Conservation (phyloP, 1,140 invertebrate species). For the Scaptodrosophila lebanonensis region DNA sequence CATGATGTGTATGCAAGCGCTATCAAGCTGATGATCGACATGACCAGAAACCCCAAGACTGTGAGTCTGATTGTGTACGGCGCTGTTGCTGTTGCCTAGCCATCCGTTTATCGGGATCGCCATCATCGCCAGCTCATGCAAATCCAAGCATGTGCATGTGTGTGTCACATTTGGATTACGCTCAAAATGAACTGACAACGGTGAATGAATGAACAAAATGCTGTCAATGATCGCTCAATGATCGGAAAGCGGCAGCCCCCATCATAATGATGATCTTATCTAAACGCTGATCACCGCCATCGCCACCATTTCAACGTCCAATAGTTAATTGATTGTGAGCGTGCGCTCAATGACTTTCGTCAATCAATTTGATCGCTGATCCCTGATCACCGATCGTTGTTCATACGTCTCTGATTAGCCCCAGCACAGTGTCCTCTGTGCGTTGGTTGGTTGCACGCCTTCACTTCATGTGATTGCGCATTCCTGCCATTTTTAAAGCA, state of each 20-base stretch:
- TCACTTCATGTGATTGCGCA: slow-evolving; percentile 45
- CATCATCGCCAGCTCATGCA: slow-evolving; percentile 10
- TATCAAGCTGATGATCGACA: slow-evolving; percentile 27
- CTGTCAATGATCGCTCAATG: slow-evolving; percentile 54
- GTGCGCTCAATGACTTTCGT: slow-evolving; percentile 61
- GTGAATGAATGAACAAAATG: slow-evolving; percentile 16
- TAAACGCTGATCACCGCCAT: slow-evolving; percentile 3
- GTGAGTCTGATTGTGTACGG: neutral
- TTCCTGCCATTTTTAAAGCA: slow-evolving; percentile 44
- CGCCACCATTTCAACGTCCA: slow-evolving; percentile 36
- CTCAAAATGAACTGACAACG: too few relatives aligned
- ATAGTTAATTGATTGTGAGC: slow-evolving; percentile 67
- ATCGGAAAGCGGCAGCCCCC: neutral
- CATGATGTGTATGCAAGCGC: slow-evolving; percentile 17
- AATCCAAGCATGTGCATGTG: slow-evolving; percentile 52
- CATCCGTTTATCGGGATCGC: too few relatives aligned
- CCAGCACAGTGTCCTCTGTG: neutral
- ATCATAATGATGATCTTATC: slow-evolving; percentile 31
- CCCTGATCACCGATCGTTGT: slow-evolving; percentile 17
- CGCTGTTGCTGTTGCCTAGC: too few relatives aligned
- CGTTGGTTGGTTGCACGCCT: slow-evolving; percentile 41
- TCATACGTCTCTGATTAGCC: slow-evolving; percentile 30
- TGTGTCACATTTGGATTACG: slow-evolving; percentile 15
- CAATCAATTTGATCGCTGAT: slow-evolving; percentile 53
- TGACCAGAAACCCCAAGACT: slow-evolving; percentile 19